Conservation (phyloP, 2,113 vertebrate species). For the Callionymus lyra region DNA sequence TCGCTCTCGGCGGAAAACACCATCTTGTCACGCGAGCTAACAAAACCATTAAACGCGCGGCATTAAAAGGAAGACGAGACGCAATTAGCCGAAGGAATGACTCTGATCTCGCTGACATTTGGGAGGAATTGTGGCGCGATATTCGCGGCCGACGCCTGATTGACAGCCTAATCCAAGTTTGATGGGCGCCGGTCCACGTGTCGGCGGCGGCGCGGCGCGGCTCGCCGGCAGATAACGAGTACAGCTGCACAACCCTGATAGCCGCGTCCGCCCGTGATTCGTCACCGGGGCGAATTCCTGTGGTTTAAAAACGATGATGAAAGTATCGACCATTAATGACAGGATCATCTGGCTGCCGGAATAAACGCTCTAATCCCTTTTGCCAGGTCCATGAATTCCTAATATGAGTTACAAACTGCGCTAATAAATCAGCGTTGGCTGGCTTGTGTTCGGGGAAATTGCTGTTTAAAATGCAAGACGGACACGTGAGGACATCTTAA, state of each 20-base stretch:
- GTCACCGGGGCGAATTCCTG: slow-evolving; percentile 97
- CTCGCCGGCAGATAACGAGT: slow-evolving; percentile 89
- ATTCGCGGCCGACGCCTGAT: slow-evolving; percentile 80
- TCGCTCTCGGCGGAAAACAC: slow-evolving; percentile 52
- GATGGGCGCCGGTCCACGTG: slow-evolving; percentile 89
- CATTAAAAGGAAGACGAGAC: slow-evolving; percentile 96
- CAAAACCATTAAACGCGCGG: slow-evolving; percentile 94
- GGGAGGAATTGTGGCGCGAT: slow-evolving; percentile 98
- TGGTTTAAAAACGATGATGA: slow-evolving; percentile 99
- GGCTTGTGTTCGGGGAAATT: slow-evolving; percentile 97
- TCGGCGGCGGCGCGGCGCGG: slow-evolving; percentile 82
- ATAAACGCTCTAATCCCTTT: slow-evolving; percentile 99
- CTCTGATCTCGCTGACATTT: slow-evolving; percentile 99
- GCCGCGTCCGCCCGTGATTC: slow-evolving; percentile 83
- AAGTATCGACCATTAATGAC: slow-evolving; percentile 99
- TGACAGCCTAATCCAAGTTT: slow-evolving; percentile 99
- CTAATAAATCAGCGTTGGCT: slow-evolving; percentile 99
- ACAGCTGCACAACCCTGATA: slow-evolving; percentile 99
- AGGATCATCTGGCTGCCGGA: slow-evolving; percentile 99
- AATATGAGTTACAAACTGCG: slow-evolving; percentile 99
- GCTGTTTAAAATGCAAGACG: slow-evolving; percentile 88
- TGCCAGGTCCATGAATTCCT: slow-evolving; percentile 99
- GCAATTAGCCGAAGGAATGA: slow-evolving; percentile 99
- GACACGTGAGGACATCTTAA: slow-evolving; percentile 84
- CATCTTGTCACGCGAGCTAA: slow-evolving; percentile 88